A percentile compares a stretch with the other conserved stretches of the same genome.
phyloP scores from a whole-genome alignment of 2,888 invertebrate species.

The Coenonympha glycerion region DNA sequence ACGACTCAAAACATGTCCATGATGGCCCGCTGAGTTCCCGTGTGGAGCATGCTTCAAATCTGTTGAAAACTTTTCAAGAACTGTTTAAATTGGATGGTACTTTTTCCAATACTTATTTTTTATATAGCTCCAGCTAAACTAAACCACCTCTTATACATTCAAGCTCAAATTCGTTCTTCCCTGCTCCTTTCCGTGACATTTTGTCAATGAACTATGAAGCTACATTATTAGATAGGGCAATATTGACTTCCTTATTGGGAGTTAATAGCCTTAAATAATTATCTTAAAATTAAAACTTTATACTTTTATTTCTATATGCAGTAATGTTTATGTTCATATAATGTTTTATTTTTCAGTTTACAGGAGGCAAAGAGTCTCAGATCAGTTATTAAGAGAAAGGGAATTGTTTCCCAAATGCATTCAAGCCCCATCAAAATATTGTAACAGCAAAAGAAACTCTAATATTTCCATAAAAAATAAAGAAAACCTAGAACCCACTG shows the following conservation, averaged over 20 bases:
- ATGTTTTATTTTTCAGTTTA: constrained; percentile 42
- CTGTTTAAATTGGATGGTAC: constrained; percentile 55
- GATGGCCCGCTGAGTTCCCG: constrained; percentile 43
- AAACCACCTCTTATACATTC: too few relatives aligned
- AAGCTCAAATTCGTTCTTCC: too few relatives aligned
- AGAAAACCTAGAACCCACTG: constrained; percentile 38
- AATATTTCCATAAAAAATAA: constrained; percentile 33
- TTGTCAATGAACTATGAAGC: too few relatives aligned
- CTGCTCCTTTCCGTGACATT: too few relatives aligned
- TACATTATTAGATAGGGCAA: too few relatives aligned
- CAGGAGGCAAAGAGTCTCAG: constrained; percentile 47
- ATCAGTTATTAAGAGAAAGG: constrained; percentile 56
- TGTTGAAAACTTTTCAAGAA: constrained; percentile 47
- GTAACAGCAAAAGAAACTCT: constrained; percentile 55
- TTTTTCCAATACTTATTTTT: too few relatives aligned
- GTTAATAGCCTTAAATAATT: too few relatives aligned
- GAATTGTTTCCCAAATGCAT: constrained; percentile 64
- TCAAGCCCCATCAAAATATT: constrained; percentile 59
- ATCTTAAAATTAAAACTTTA: too few relatives aligned
- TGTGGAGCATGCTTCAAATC: constrained; percentile 39
- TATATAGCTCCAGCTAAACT: too few relatives aligned
- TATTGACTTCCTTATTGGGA: too few relatives aligned
- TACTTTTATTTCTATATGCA: too few relatives aligned
- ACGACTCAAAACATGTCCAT: constrained; percentile 25
- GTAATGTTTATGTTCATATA: too few relatives aligned